Conservation (phyloP, 2,113 vertebrate genomes). For the Neofelis nebulosa region DNA sequence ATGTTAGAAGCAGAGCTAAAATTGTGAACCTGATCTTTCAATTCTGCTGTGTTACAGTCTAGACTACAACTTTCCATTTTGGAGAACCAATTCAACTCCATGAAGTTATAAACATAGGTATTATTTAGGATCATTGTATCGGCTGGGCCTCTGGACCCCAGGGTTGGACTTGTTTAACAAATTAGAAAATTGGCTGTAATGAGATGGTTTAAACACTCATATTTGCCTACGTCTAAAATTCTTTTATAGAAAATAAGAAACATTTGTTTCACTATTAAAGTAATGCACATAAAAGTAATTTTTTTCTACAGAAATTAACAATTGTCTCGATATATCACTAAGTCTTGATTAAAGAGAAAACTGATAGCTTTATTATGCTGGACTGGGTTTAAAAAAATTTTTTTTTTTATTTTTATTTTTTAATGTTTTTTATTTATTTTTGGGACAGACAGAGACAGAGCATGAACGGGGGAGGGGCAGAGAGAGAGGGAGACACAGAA, state of each 20-base stretch:
- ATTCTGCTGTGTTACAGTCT: background rate
- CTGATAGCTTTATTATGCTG: background rate
- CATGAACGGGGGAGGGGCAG: too few relatives aligned
- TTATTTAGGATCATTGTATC: background rate
- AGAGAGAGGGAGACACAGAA: too few relatives aligned
- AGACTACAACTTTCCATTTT: background rate
- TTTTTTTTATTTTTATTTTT: too few relatives aligned
- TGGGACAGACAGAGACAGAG: too few relatives aligned
- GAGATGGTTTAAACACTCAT: background rate
- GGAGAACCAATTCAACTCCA: background rate
- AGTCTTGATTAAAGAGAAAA: background rate
- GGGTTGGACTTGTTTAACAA: background rate
- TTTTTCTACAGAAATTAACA: background rate
- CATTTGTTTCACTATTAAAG: background rate
- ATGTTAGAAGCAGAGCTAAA: conserved; percentile 21
- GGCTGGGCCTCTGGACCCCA: background rate
- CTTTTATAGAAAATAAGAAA: background rate
- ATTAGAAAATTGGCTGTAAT: background rate
- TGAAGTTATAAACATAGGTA: background rate
- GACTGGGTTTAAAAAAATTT: background rate
- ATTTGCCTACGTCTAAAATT: background rate
- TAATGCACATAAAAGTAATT: background rate
- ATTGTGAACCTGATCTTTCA: background rate
- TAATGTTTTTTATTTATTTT: too few relatives aligned
- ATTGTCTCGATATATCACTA: background rate